These are phyloP conservation scores for Melanchra persicariae DNA, from an alignment of 2,888 invertebrate species.

Conservation along the genomic window DNA sequence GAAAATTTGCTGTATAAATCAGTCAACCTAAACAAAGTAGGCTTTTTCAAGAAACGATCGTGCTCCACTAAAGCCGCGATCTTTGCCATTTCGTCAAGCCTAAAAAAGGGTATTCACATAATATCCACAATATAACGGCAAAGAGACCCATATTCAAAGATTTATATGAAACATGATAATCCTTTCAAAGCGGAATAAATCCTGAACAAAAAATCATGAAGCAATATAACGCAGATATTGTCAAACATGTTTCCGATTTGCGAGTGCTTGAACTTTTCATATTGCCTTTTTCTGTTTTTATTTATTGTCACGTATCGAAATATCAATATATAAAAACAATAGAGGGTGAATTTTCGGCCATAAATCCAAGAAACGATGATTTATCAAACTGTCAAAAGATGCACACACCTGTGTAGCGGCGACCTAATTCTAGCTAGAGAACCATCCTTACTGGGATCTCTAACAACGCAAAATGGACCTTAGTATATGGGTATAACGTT, in stretches of 20 bases:
- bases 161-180: conserved; percentile 45
- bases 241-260: conserved; percentile 35
- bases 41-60: conserved; percentile 1
- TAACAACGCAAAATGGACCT: conserved; percentile 55
- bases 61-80: not conserved
- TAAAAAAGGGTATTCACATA: conserved; percentile 26
- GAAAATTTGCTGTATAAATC: not conserved
- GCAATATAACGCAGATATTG: conserved; percentile 23
- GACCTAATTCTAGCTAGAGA: conserved; percentile 75
- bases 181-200: conserved; percentile 45
- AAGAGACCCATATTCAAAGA: conserved; percentile 32
- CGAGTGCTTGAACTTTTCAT: conserved; percentile 10
- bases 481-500: conserved; percentile 49
- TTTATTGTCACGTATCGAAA: conserved; percentile 69
- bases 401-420: conserved; percentile 76
- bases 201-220: conserved; percentile 30
- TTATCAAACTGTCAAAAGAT: conserved; percentile 80
- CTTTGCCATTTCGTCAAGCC: conserved; percentile 11
- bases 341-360: conserved; percentile 63
- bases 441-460: conserved; percentile 53
- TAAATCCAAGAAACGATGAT: conserved; percentile 73
- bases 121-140: conserved; percentile 25
- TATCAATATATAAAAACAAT: conserved; percentile 75
- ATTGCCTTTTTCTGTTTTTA: conserved; percentile 54
- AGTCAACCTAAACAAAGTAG: not conserved